These are phyloP conservation scores for Vulpes vulpes DNA, from an alignment of 2,113 vertebrate genomes.

Conservation along the genomic window DNA sequence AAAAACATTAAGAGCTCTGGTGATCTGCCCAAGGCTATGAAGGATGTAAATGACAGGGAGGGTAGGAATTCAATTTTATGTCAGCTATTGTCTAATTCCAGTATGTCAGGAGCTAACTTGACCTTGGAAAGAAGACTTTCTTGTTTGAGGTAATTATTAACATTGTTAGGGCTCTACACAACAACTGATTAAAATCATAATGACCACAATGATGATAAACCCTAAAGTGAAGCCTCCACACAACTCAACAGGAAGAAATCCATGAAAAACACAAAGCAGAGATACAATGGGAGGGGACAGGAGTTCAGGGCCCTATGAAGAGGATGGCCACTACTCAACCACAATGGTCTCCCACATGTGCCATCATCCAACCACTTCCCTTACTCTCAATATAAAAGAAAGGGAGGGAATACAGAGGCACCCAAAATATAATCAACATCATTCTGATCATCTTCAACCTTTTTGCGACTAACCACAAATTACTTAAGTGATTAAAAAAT, in stretches of 20 bases:
- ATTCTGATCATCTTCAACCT: not conserved
- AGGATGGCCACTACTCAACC: no score
- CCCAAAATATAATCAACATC: not conserved
- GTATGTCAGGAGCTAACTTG: not conserved
- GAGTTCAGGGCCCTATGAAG: not conserved
- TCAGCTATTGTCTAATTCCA: not conserved
- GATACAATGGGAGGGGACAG: rapidly evolving
- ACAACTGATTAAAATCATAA: not conserved
- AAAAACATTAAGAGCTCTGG: not conserved
- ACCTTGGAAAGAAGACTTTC: constrained; percentile 8
- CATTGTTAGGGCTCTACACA: not conserved
- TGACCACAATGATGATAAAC: not conserved
- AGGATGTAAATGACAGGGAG: not conserved
- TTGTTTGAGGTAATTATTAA: not conserved
- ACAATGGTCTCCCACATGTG: not conserved
- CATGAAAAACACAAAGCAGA: not conserved
- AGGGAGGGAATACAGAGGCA: not conserved
- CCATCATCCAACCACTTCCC: not conserved
- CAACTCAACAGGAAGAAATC: not conserved
- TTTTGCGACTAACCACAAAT: not conserved
- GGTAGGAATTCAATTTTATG: not conserved
- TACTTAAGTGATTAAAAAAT: not conserved
- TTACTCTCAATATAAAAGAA: not conserved
- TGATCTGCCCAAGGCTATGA: not conserved
- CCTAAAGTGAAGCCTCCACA: not conserved